Percentiles rank a stretch among this genome's conserved stretches.
These are phyloP conservation scores for Noctua janthe DNA, from an alignment of 2,888 invertebrate species.

Conservation along the genomic window DNA sequence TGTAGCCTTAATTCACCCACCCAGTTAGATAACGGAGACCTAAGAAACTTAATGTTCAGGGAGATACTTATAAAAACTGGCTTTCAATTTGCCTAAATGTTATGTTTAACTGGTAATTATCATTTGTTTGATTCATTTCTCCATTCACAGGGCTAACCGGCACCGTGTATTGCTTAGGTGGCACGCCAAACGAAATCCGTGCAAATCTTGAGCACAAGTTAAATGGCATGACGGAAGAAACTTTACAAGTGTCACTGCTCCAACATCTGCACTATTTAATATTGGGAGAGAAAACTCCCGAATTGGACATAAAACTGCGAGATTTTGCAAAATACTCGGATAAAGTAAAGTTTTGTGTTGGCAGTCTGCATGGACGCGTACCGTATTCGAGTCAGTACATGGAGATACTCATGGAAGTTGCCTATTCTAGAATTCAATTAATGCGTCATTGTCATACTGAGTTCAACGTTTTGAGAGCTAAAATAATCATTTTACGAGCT, in stretches of 20 bases:
- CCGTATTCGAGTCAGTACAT: constrained; percentile 1
- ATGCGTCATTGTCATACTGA: constrained; percentile 10
- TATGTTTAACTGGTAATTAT: not conserved
- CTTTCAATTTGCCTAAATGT: too few relatives aligned
- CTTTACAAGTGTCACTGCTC: constrained; percentile 17
- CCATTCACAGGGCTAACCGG: constrained; percentile 9
- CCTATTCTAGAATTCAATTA: constrained; percentile 7
- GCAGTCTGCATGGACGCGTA: constrained; percentile 3
- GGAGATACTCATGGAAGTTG: constrained; percentile 17
- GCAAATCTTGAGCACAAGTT: constrained; percentile 4
- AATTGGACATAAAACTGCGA: constrained; percentile 4
- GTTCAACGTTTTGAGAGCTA: constrained; percentile 1
- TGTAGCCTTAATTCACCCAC: too few relatives aligned
- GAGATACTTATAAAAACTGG: too few relatives aligned
- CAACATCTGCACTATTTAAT: constrained; percentile 15
- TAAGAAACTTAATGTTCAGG: too few relatives aligned
- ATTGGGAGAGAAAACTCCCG: constrained; percentile 4
- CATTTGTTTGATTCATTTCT: not conserved
- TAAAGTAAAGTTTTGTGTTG: constrained; percentile 15
- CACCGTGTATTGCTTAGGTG: constrained; percentile 21
- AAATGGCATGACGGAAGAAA: constrained; percentile 16
- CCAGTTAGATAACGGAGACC: too few relatives aligned
- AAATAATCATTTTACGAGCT: constrained; percentile 1
- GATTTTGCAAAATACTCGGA: constrained; percentile 4
- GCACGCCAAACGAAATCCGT: constrained; percentile 11